Base-by-base conservation (phyloP, 2,888 invertebrate species). In the Pantelozetes paolii region DNA sequence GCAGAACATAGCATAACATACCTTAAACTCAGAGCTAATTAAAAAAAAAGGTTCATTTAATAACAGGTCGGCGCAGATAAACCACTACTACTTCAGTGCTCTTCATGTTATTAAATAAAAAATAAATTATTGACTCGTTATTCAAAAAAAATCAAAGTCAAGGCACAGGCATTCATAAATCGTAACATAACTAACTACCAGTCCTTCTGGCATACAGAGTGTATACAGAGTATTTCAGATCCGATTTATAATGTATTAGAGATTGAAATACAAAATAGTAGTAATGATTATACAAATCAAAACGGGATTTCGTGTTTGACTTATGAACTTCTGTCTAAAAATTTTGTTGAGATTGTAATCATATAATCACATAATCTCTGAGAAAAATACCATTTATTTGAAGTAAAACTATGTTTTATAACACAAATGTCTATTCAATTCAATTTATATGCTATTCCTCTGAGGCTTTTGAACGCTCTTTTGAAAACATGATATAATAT, bases 271-370 rank as follows among this genome's bases (percentile, higher is more conserved):
- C 1, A 50, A 50, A 54, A 54, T 13, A 54, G 2, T 48, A 48
- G 13, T 54, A 54, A 54, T 54, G 23, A 28, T 30, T 57, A 57
- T 28, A 57, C 57, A 57, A 57, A 57, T 57, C 57, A 57, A 64
- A 32, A 64, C 32, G 11, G 23, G 40, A 64, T 64, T 64, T 64
- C 64, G 40, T 64, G 40, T 40, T 64, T 36, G 62, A 64, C 40
- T 64, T 40, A 20, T 64, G 36, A 64, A 64, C 64, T 64, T 30
- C 57, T 57, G 57, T 57, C 30, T 30, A 57, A 28, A 57, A 57
- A 57, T 28, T 15, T 57, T 57, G 23, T 57, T 57, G 15, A 45
- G 45, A 11, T 15, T 45, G 2, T 9, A 57, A 57, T 48, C 48
- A 48, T 48, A 48, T 48, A 48, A 48, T 48, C 48, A n/a, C n/a